These are phyloP conservation scores for Atherinomorus stipes DNA, from an alignment of 2,113 vertebrate genomes.

Conservation along the genomic window DNA sequence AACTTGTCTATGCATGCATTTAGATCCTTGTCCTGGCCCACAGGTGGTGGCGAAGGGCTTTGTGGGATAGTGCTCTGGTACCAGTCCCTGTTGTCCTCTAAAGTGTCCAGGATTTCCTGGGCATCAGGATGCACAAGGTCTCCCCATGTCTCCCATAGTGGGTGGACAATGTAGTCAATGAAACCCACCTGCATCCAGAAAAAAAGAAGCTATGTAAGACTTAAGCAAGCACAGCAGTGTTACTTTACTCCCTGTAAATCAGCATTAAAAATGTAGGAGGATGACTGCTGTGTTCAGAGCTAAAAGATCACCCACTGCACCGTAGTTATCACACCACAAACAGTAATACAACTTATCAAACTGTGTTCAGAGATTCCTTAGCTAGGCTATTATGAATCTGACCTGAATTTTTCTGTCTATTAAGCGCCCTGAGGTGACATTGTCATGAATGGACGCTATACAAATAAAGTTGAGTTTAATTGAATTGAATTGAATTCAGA, in stretches of 20 bases:
- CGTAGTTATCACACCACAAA: conserved; percentile 38
- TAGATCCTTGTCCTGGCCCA: conserved; percentile 79
- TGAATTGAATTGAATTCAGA: too few species aligned
- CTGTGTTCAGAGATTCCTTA: too few species aligned
- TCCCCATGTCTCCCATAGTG: conserved; percentile 94
- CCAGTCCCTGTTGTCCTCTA: conserved; percentile 96
- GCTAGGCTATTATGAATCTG: too few species aligned
- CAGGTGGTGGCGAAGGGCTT: conserved; percentile 88
- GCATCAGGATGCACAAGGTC: conserved; percentile 94
- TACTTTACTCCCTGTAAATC: conserved; percentile 38
- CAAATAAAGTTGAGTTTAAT: too few species aligned
- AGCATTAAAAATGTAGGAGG: conserved; percentile 68
- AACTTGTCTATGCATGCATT: conserved; percentile 82
- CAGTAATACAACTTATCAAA: conserved; percentile 45
- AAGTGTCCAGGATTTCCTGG: conserved; percentile 92
- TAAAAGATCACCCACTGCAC: conserved; percentile 44
- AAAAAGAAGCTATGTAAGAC: conserved; percentile 15
- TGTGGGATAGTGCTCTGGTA: conserved; percentile 93
- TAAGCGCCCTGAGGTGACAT: too few species aligned
- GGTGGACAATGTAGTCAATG: conserved; percentile 95
- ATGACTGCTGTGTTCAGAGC: conserved; percentile 62
- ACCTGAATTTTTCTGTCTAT: too few species aligned
- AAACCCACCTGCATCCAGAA: conserved; percentile 88
- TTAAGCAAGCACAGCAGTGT: conserved; percentile 40
- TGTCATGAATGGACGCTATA: too few species aligned